Percentiles rank a stretch among this genome's conserved stretches.
Evolutionary conservation across 2,797 vertebrate species (phyloP).

Genomic region (Remorina albescens): DNA sequence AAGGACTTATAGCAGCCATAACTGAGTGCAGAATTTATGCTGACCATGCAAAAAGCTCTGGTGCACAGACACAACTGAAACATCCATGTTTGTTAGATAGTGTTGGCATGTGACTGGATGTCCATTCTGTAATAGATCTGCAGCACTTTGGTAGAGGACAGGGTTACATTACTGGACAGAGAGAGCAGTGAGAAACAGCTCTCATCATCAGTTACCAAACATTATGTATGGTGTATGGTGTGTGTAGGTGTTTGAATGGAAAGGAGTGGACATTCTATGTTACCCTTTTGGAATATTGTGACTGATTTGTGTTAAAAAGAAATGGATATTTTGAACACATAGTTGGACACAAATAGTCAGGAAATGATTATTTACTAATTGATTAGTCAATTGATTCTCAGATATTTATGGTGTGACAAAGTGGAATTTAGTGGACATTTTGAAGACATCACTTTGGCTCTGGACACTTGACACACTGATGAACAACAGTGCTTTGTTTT

Average conservation of each 20-base stretch:
- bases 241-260: constrained; percentile 52
- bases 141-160: constrained; percentile 53
- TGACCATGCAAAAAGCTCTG: constrained; percentile 37
- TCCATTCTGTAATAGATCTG: constrained; percentile 35
- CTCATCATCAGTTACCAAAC: constrained; percentile 29
- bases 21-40: constrained; percentile 54
- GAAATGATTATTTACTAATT: constrained; percentile 1
- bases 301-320: constrained; percentile 7
- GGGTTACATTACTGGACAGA: constrained; percentile 59
- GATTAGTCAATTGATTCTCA: not conserved
- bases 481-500: not conserved
- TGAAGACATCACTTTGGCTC: not conserved
- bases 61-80: constrained; percentile 27
- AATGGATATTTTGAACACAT: constrained; percentile 1
- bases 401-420: not conserved
- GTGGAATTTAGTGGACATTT: too few relatives aligned
- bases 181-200: constrained; percentile 46
- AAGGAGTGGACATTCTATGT: constrained; percentile 34
- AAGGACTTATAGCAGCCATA: constrained; percentile 59
- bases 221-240: constrained; percentile 38
- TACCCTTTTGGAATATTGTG: constrained; percentile 39
- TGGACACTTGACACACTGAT: not conserved
- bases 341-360: not conserved
- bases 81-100: constrained; percentile 23
- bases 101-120: constrained; percentile 29